Evolutionary conservation across 2,888 invertebrate species (phyloP).

Genomic region (Gandaritis pyraliata): DNA sequence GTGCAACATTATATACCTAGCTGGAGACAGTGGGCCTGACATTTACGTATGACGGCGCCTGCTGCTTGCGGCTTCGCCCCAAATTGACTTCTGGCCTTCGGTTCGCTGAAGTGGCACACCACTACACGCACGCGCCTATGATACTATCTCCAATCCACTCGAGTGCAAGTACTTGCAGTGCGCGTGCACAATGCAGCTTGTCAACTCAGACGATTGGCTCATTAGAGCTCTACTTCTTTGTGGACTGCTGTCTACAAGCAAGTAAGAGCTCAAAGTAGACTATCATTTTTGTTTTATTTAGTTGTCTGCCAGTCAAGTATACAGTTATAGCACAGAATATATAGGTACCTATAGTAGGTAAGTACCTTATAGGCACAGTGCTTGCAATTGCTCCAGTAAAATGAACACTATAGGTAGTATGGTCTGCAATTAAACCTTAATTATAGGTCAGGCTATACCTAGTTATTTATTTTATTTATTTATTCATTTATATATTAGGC

Average conservation of each 20-base stretch:
- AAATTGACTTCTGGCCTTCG: conserved; percentile 74
- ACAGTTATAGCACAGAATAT: no score
- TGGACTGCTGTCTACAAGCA: no score
- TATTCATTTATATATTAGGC: no score
- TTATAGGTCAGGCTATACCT: no score
- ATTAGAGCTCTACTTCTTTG: conserved; percentile 47
- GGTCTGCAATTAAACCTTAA: conserved; percentile 11
- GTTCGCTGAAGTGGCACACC: conserved; percentile 62
- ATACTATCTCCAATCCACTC: conserved; percentile 49
- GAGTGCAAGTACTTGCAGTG: conserved; percentile 49
- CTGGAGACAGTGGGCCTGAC: conserved; percentile 68
- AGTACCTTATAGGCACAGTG: conserved; percentile 29
- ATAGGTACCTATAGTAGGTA: no score
- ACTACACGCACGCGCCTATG: conserved; percentile 52
- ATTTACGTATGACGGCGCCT: conserved; percentile 60
- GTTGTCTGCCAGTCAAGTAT: no score
- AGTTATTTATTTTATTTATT: no score
- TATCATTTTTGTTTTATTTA: no score
- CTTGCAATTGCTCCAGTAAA: conserved; percentile 4
- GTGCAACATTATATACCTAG: conserved; percentile 55
- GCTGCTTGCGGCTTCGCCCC: conserved; percentile 65
- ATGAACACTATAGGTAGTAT: conserved; percentile 2
- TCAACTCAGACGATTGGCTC: conserved; percentile 39
- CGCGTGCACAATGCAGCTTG: conserved; percentile 50
- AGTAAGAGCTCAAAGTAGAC: no score